Percentiles rank a stretch among this genome's conserved stretches.
These are phyloP conservation scores for Pararge aegeria DNA, from an alignment of 1,140 invertebrate species.

Conservation along the genomic window DNA sequence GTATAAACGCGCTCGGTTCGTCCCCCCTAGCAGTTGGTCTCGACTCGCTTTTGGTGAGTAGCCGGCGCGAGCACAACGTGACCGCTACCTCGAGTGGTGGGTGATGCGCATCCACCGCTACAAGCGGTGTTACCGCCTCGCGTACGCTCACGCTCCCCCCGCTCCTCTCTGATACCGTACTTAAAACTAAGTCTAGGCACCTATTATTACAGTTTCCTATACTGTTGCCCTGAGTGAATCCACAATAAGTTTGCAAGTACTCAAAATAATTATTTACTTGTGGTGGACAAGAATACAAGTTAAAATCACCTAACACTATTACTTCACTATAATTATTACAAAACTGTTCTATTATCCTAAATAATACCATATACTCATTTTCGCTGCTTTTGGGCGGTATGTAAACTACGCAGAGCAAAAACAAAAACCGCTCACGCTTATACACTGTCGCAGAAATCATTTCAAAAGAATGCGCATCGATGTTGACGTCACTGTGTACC, in stretches of 20 bases:
- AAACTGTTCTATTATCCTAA: constrained; percentile 26
- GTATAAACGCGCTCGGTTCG: too few species aligned
- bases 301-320: constrained; percentile 30
- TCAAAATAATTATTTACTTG: constrained; percentile 28
- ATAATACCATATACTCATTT: constrained; percentile 25
- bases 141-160: not conserved
- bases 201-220: constrained; percentile 6
- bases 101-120: constrained; percentile 13
- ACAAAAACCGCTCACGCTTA: constrained; percentile 18
- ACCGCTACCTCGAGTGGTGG: constrained; percentile 10
- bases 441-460: constrained; percentile 24
- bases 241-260: too few species aligned
- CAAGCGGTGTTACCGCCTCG: constrained; percentile 7
- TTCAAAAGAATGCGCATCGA: constrained; percentile 21
- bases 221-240: not conserved
- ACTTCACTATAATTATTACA: constrained; percentile 27
- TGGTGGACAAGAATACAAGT: constrained; percentile 24
- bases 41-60: too few species aligned
- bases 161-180: not conserved
- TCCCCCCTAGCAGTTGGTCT: too few species aligned
- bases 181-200: not conserved
- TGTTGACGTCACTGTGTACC: constrained; percentile 6
- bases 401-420: constrained; percentile 25
- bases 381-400: constrained; percentile 25
- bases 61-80: not conserved